Base-by-base conservation (phyloP, 2,113 vertebrate species). In the Vidua chalybeata region DNA sequence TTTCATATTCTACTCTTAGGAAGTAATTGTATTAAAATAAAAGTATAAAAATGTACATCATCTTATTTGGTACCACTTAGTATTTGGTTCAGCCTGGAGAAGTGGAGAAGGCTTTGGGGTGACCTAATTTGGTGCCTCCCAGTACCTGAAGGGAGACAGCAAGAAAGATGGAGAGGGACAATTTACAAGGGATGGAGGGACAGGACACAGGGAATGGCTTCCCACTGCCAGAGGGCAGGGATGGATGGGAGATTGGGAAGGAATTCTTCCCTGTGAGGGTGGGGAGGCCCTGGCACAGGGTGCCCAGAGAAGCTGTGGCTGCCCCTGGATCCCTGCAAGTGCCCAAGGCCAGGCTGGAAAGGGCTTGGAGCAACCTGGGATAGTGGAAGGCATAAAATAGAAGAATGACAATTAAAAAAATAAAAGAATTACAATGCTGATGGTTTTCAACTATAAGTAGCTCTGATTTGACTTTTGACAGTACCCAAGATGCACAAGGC, bases 331-430 rank as follows among this genome's bases (percentile, higher is more conserved):
- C 55, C 35, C 55, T 76, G 55, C 30, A 2, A 62, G 48, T 63
- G 48, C 0, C 35, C 48, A 43, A 76, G 48, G 5, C n/a, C 48
- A 35, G 48, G 48, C 0, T 73, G 85, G 85, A 43, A 0, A 0
- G 21, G 35, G 26, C 31, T 27, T 31, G 71, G 71, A 62, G 17
- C 24, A 12, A 0, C 11, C 69, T 68, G 30, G 20, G 33, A 2
- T 0, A 2, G 37, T 54, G 21, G 48, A 4, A 61, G 15, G n/a
- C 7, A 35, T 59, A 59, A 35, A 59, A 35, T 24, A 59, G 16
- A 59, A 24, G 4, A 56, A n/a, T n/a, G 22, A n/a, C 31, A 56
- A 56, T 56, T 45, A 54, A 56, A 37, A 37, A 28, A 46, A 19
- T 9, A 6, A 13, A 27, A 14, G 0, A 31, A 83, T 37, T 33